These are phyloP conservation scores for Diaperis boleti DNA, from an alignment of 2,888 invertebrate genomes.

Conservation along the genomic window DNA sequence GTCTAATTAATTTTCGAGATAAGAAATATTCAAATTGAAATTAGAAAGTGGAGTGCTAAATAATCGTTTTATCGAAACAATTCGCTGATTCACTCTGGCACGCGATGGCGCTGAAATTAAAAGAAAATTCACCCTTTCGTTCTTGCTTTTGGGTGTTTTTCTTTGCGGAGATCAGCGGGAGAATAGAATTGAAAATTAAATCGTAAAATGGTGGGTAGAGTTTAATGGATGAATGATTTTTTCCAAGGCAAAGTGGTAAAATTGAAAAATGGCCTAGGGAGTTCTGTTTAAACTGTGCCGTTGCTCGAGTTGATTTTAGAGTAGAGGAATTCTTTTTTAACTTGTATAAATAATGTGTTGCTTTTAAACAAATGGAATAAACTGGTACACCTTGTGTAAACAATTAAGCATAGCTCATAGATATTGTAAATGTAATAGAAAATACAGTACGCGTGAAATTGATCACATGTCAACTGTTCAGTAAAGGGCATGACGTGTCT, in stretches of 20 bases:
- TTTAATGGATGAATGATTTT: not conserved
- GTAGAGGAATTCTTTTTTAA: too few relatives aligned
- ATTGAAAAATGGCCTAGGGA: not conserved
- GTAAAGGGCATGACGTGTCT: too few relatives aligned
- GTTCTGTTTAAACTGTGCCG: not conserved
- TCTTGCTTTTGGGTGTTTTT: constrained; percentile 5
- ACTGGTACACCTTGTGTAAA: too few relatives aligned
- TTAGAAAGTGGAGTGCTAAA: constrained; percentile 19
- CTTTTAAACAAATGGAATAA: too few relatives aligned
- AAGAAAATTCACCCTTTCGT: constrained; percentile 7
- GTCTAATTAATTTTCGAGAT: constrained; percentile 15
- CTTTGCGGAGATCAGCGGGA: constrained; percentile 1
- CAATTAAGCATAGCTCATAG: too few relatives aligned
- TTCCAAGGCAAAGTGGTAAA: not conserved
- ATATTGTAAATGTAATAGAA: too few relatives aligned
- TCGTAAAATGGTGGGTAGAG: not conserved
- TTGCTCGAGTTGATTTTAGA: not conserved
- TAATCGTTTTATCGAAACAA: constrained; percentile 28
- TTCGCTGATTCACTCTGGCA: constrained; percentile 20
- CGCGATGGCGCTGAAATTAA: constrained; percentile 2
- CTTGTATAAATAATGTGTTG: too few relatives aligned
- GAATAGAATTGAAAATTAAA: constrained; percentile 18
- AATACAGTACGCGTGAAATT: too few relatives aligned
- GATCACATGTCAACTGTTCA: too few relatives aligned
- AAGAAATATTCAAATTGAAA: constrained; percentile 19